Evolutionary conservation across 2,888 invertebrate genomes (phyloP), one percentile per base, ranked within the genome.

Genomic region (Periphyllus acericola): DNA sequence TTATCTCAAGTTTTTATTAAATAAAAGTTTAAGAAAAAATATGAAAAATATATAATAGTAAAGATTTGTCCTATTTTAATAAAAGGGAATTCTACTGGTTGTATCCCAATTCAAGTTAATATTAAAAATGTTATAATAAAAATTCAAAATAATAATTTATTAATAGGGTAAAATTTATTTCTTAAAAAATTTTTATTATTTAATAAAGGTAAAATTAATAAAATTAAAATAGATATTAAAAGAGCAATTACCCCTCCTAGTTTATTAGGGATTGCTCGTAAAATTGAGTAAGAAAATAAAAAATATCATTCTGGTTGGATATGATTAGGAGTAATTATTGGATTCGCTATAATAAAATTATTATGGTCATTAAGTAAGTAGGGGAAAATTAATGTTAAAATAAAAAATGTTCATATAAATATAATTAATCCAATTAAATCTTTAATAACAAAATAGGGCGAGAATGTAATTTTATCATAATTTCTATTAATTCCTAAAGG

Each of bases 301-400:
- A 80, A 96, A 91, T 96, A 96, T 94, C 95, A 96, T 94, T 96
- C 96, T 78, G 95, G 96, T 93, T 96, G 95, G 92, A 96, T 96
- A 91, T 96, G 96, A 14, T 93, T 91, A 0, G 96, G 95, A 0
- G 95, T 95, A 29, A 94, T 93, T 92, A 95, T 90, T 0, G 94
- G 93, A 90, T 95, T 95, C 8, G 95, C 95, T 0, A 94, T 94
- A 34, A 93, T 94, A 92, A 95, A 96, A 92, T 95, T 96, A 92
- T 95, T 95, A 0, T 95, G 94, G 52, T 95, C 95, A 90, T 93
- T 93, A 91, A 96, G 90, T 91, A 94, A 89, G 90, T 94, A 93
- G 0, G 95, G 95, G 8, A 92, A 92, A 89, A 91, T 91, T 91
- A 94, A 90, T 2, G 93, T 92, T 92, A 95, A 90, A 90, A 92